Conservation (phyloP, 2,113 vertebrate genomes). For the Mirounga angustirostris region DNA sequence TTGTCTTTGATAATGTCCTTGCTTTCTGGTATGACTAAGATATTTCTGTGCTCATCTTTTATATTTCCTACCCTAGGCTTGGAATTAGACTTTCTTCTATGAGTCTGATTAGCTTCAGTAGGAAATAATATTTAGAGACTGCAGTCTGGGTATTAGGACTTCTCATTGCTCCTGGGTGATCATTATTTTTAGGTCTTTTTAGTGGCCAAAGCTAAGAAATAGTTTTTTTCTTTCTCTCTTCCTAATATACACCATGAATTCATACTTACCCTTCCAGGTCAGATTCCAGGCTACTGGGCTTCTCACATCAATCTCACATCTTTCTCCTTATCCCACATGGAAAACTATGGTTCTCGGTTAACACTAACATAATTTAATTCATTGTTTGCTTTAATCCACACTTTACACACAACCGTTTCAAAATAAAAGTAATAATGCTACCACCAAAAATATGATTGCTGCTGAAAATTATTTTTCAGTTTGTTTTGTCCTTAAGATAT, state of each 20-base stretch:
- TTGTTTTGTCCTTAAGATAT: neutral
- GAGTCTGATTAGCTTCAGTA: neutral
- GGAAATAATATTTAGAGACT: neutral
- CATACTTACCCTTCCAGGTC: neutral
- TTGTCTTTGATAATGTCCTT: neutral
- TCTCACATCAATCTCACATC: neutral
- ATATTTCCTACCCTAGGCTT: neutral
- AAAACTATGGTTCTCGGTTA: neutral
- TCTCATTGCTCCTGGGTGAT: neutral
- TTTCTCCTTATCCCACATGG: neutral
- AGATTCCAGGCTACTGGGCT: neutral
- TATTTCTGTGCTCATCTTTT: neutral
- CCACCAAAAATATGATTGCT: neutral
- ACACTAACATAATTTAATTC: neutral
- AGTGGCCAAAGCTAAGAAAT: neutral
- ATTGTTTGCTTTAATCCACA: neutral
- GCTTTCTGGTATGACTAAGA: neutral
- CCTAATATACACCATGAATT: neutral
- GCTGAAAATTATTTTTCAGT: neutral
- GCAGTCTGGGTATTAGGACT: neutral
- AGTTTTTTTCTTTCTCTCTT: neutral
- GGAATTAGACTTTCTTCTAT: neutral
- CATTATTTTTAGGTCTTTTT: conserved; percentile 8
- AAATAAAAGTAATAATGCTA: neutral
- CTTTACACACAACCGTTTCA: neutral